phyloP scores from a whole-genome alignment of 2,797 vertebrate species.

The Enteromius mattozi region DNA sequence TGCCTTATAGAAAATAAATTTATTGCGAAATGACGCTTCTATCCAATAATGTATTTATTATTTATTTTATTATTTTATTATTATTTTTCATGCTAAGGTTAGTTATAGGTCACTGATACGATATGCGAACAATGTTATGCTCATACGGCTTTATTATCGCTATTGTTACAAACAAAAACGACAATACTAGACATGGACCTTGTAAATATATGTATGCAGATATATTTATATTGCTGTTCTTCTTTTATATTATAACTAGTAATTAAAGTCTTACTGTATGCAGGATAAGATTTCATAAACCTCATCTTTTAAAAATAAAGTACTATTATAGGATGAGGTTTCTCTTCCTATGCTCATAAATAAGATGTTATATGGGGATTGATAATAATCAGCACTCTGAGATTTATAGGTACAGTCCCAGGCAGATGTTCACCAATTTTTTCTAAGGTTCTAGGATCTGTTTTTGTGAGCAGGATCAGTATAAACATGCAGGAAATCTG shows the following conservation, averaged over 20 bases:
- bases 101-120: neutral
- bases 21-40: neutral
- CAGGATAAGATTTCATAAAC: neutral
- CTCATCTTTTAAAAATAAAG: neutral
- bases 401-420: neutral
- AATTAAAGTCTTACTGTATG: neutral
- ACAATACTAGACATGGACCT: neutral
- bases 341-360: conserved; percentile 16
- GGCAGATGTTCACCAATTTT: conserved; percentile 5
- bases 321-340: neutral
- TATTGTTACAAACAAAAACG: neutral
- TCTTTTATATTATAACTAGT: neutral
- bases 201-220: neutral
- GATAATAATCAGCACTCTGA: conserved; percentile 3
- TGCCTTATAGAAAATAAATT: too few species aligned
- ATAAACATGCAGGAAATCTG: conserved; percentile 19
- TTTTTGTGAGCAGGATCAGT: conserved; percentile 24
- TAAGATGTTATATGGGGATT: conserved; percentile 3
- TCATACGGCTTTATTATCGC: too few species aligned
- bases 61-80: neutral
- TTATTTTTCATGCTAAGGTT: neutral
- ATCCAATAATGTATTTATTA: neutral
- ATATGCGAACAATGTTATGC: neutral
- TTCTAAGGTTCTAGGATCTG: neutral
- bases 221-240: neutral